Conservation (phyloP, 1,140 invertebrate species). For the Drosophila sechellia region DNA sequence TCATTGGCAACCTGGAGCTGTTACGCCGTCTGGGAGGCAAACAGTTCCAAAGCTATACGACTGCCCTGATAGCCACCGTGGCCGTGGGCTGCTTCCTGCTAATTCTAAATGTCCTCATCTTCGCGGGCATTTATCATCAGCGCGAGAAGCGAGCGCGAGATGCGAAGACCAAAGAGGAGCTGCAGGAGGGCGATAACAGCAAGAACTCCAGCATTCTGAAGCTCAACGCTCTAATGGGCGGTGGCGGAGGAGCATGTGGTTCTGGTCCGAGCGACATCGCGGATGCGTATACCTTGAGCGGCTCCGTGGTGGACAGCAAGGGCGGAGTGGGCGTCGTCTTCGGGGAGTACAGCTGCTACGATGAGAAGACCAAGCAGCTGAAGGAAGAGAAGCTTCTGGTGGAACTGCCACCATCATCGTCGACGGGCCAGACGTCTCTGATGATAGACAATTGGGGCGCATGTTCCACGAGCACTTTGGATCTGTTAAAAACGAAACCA, state of each 20-base stretch:
- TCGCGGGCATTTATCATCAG: slow-evolving; percentile 97
- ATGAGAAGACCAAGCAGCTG: slow-evolving; percentile 87
- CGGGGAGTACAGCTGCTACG: slow-evolving; percentile 88
- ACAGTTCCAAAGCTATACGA: slow-evolving; percentile 94
- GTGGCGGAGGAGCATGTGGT: slow-evolving; percentile 42
- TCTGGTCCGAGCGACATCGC: slow-evolving; percentile 14
- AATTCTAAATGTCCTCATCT: slow-evolving; percentile 96
- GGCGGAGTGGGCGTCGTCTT: slow-evolving; percentile 79
- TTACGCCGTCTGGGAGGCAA: slow-evolving; percentile 90
- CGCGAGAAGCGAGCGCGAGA: slow-evolving; percentile 88
- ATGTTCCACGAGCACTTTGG: slow-evolving; percentile 75
- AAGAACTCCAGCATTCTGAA: slow-evolving; percentile 80
- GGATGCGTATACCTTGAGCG: slow-evolving; percentile 68
- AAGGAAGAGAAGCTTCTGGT: slow-evolving; percentile 87
- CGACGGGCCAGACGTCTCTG: slow-evolving; percentile 75
- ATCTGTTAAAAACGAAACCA: slow-evolving; percentile 75
- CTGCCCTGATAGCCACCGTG: slow-evolving; percentile 95
- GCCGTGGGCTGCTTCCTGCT: slow-evolving; percentile 95
- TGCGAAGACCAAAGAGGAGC: slow-evolving; percentile 90
- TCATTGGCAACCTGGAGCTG: slow-evolving; percentile 79
- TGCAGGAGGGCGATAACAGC: slow-evolving; percentile 87
- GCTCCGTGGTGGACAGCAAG: slow-evolving; percentile 60
- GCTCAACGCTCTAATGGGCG: slow-evolving; percentile 58
- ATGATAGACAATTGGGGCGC: slow-evolving; percentile 76
- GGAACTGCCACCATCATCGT: slow-evolving; percentile 86